phyloP scores from a whole-genome alignment of 1,140 invertebrate species.

The Dinoponera quadriceps region DNA sequence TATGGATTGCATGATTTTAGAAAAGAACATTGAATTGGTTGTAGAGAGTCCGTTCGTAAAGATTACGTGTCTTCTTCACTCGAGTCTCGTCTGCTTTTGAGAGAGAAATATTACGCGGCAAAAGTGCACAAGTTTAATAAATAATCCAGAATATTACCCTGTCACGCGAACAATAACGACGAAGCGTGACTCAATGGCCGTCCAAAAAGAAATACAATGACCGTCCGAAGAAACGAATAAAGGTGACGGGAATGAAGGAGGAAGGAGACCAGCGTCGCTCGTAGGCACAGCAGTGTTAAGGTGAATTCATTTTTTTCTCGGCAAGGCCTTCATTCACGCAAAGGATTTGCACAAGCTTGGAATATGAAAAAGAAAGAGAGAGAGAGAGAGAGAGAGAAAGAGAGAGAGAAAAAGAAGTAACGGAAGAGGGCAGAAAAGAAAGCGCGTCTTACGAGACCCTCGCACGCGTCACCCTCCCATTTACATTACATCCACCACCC shows the following conservation, averaged over 20 bases:
- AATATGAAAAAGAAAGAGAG: slow-evolving; percentile 58
- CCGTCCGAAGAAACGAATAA: slow-evolving; percentile 6
- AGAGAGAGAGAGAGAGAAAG: neutral
- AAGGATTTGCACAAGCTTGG: slow-evolving; percentile 49
- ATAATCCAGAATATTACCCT: slow-evolving; percentile 62
- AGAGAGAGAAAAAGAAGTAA: neutral
- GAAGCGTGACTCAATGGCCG: slow-evolving; percentile 40
- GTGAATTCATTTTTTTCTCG: slow-evolving; percentile 65
- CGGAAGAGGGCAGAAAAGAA: slow-evolving; percentile 26
- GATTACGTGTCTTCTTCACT: neutral
- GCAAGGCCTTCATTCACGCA: slow-evolving; percentile 67
- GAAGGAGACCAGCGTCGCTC: slow-evolving; percentile 49
- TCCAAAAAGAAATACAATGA: slow-evolving; percentile 41
- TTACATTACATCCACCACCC: slow-evolving; percentile 68
- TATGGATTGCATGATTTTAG: slow-evolving; percentile 8
- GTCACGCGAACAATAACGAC: slow-evolving; percentile 59
- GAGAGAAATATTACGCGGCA: slow-evolving; percentile 9
- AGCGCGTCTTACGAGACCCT: slow-evolving; percentile 64
- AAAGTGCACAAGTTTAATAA: slow-evolving; percentile 58
- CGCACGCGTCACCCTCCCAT: slow-evolving; percentile 64
- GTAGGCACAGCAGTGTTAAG: slow-evolving; percentile 58
- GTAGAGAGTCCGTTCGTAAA: neutral
- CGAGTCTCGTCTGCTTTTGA: neutral
- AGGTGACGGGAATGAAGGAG: slow-evolving; percentile 1
- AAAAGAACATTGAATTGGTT: neutral